These are phyloP conservation scores for Ochropleura plecta DNA, from an alignment of 2,888 invertebrate species.

Conservation along the genomic window DNA sequence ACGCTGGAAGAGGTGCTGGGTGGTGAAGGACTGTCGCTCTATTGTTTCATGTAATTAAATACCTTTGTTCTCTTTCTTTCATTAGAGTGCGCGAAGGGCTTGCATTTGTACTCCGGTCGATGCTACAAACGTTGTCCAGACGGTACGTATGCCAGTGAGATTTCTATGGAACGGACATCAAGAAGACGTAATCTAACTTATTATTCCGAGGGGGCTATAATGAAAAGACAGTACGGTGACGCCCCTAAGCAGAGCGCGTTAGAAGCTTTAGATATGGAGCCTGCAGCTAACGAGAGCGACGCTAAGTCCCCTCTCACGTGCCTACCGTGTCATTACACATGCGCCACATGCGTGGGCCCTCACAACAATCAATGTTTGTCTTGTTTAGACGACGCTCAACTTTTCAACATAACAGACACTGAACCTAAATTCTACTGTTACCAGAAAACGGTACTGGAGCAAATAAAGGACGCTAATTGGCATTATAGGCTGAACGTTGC, in stretches of 20 bases:
- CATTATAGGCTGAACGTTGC: conserved; percentile 85
- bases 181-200: conserved; percentile 85
- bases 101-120: conserved; percentile 91
- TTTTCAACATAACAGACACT: conserved; percentile 83
- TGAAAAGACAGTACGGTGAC: conserved; percentile 78
- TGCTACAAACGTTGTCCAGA: conserved; percentile 91
- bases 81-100: conserved; percentile 92
- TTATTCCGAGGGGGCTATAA: conserved; percentile 75
- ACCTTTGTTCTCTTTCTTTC: conserved; percentile 86
- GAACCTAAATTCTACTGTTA: conserved; percentile 88
- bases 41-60: conserved; percentile 79
- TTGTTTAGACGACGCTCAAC: conserved; percentile 92
- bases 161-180: conserved; percentile 80
- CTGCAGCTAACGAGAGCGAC: conserved; percentile 66
- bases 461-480: conserved; percentile 85
- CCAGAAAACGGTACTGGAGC: conserved; percentile 84
- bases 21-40: conserved; percentile 82
- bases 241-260: conserved; percentile 68
- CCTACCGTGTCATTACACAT: conserved; percentile 94
- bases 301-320: conserved; percentile 87
- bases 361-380: conserved; percentile 92
- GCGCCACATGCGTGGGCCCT: conserved; percentile 92
- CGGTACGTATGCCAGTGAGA: conserved; percentile 86
- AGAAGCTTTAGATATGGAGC: conserved; percentile 84
- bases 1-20: conserved; percentile 85